Base-by-base conservation (phyloP, 2,888 invertebrate genomes). In the Gymnoscelis rufifasciata region DNA sequence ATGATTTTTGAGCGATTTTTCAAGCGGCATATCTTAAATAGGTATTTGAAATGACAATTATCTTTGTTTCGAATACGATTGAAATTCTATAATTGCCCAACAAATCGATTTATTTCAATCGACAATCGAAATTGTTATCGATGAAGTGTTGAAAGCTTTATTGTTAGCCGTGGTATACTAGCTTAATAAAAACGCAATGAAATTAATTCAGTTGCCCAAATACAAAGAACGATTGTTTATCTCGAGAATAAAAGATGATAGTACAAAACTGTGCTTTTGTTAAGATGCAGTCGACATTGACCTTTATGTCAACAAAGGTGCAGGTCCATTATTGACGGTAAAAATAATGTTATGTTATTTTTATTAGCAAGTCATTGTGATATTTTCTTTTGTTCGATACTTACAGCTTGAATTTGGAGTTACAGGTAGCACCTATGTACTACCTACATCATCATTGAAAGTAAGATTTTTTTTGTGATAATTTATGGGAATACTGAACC, bases 171-270 rank as follows among this genome's bases (percentile, higher is more conserved):
- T 35, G 11, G 35, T 35, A 19, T 6, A 35, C 19, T 10, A 35
- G 35, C 11, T 23, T 35, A 10, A 19, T 10, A 19, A 35, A 35
- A 15, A 23, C 10, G 35, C 35, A 23, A 35, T 23, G 11, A 35
- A 35, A 35, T 35, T 35, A 35, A 35, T 35, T 35, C 35, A 35
- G 35, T 15, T 35, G 48, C 52, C 48, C 47, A 55, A 40, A 50
- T 52, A 57, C 49, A 56, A 54, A 47, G 42, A 52, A 30, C 43
- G 53, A 58, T 58, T 54, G 56, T 51, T 57, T 58, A 58, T 56
- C 56, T 56, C 48, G 35, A 33, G 47, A 43, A 54, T 54, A 49
- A 52, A 54, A 43, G 52, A 56, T 52, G 52, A 49, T 49, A 56
- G 45, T 48, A 47, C 49, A 47, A 19, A 56, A 52, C 44, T 49